Evolutionary conservation across 2,888 invertebrate species (phyloP).

Genomic region (Dicyrtomina minuta): DNA sequence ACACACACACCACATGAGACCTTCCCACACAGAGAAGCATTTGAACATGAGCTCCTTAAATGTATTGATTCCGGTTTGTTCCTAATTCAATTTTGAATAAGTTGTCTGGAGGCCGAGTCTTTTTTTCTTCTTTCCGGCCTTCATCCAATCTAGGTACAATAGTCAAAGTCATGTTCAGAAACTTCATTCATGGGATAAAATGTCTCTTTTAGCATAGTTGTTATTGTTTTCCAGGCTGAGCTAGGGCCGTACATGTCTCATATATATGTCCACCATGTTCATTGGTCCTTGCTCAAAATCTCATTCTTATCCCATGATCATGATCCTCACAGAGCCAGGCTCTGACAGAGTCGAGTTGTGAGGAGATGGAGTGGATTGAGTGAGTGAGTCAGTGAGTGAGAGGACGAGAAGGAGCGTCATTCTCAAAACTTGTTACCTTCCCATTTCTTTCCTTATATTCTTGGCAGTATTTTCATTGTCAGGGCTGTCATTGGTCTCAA

Average conservation of each 20-base stretch:
- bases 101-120: slow-evolving; percentile 14
- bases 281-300: too few species aligned
- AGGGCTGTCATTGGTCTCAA: too few species aligned
- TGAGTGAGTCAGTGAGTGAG: too few species aligned
- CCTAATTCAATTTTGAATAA: slow-evolving; percentile 23
- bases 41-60: neutral
- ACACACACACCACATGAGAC: neutral
- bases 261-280: neutral
- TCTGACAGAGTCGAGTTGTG: too few species aligned
- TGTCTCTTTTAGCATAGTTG: slow-evolving; percentile 5
- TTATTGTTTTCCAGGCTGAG: neutral
- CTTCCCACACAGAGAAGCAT: neutral
- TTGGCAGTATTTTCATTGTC: too few species aligned
- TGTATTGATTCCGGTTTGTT: slow-evolving; percentile 19
- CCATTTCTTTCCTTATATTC: too few species aligned
- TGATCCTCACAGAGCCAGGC: too few species aligned
- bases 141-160: neutral
- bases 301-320: too few species aligned
- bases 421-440: too few species aligned
- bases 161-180: neutral
- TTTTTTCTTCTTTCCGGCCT: neutral
- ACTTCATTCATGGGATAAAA: slow-evolving; percentile 18
- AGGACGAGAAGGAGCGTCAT: too few species aligned
- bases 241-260: neutral
- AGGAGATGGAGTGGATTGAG: too few species aligned